Conservation (phyloP, 2,113 vertebrate species). For the Myotis davidii region DNA sequence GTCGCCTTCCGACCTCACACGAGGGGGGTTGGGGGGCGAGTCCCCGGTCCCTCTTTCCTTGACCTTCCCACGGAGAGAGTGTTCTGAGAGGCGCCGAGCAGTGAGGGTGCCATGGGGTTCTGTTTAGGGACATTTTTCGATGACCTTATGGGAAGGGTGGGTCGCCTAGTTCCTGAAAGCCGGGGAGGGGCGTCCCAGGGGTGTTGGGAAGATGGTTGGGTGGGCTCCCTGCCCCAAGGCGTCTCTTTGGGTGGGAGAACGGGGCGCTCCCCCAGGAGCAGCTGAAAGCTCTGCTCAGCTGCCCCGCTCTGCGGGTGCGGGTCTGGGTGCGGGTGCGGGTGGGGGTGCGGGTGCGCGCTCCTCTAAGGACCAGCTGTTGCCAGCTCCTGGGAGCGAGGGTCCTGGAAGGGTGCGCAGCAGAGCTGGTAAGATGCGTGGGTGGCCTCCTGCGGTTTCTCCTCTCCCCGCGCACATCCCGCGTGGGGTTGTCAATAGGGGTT, state of each 20-base stretch:
- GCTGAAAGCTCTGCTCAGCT: accelerated
- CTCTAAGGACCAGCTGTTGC: accelerated
- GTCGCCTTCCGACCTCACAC: background rate
- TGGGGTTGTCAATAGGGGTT: background rate
- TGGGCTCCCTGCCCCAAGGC: accelerated
- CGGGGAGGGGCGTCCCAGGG: background rate
- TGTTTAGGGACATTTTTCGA: too few relatives aligned
- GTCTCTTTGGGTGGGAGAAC: accelerated
- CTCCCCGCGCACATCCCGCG: accelerated
- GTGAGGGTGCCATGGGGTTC: background rate
- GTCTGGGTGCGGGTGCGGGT: too few relatives aligned
- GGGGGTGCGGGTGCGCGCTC: background rate
- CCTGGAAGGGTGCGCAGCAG: background rate
- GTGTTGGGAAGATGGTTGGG: background rate
- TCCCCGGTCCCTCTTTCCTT: background rate
- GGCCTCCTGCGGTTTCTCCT: accelerated
- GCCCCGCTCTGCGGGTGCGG: accelerated
- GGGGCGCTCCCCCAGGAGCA: accelerated
- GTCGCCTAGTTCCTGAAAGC: background rate
- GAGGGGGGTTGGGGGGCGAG: too few relatives aligned
- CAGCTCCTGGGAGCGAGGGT: accelerated
- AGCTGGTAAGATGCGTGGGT: background rate
- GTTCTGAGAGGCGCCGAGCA: background rate
- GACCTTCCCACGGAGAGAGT: background rate
- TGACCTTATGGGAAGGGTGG: background rate